These are phyloP conservation scores for Meandrina meandrites DNA, from an alignment of 92 coral and sea anemone species.

Conservation along the genomic window DNA sequence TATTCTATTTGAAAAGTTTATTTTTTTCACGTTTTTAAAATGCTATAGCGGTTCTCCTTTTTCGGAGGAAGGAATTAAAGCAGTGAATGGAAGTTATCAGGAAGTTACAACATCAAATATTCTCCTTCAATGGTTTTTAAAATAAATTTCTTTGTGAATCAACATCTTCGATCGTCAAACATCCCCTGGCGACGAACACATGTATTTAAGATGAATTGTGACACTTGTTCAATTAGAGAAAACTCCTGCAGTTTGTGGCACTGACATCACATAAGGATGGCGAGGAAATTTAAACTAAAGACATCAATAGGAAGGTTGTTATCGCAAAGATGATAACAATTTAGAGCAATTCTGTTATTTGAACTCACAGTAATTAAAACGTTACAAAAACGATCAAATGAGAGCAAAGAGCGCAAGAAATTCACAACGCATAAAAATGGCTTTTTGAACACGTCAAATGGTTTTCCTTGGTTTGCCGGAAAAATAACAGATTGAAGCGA, in stretches of 20 bases:
- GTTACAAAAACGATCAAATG: not conserved
- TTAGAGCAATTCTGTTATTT: not conserved
- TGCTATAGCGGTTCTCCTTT: not conserved
- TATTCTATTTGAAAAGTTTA: not conserved
- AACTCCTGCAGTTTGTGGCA: not conserved
- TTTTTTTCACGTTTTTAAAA: not conserved
- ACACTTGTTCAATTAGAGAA: conserved; percentile 2
- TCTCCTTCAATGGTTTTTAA: not conserved
- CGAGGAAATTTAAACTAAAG: not conserved
- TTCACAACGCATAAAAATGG: not conserved
- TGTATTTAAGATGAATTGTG: not conserved
- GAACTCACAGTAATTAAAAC: not conserved
- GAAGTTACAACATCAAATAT: not conserved
- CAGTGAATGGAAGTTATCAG: not conserved
- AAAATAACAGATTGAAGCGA: not conserved
- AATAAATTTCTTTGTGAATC: not conserved
- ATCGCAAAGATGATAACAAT: not conserved
- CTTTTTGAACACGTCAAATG: not conserved
- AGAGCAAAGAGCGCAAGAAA: not conserved
- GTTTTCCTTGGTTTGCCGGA: not conserved
- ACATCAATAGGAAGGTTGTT: conserved; percentile 3
- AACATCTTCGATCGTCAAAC: not conserved
- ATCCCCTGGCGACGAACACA: not conserved
- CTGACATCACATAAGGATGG: not conserved
- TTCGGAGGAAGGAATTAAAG: not conserved